Evolutionary conservation across 2,888 invertebrate species (phyloP), one percentile per base, ranked within the genome.

Genomic region (Athrips mouffetella): DNA sequence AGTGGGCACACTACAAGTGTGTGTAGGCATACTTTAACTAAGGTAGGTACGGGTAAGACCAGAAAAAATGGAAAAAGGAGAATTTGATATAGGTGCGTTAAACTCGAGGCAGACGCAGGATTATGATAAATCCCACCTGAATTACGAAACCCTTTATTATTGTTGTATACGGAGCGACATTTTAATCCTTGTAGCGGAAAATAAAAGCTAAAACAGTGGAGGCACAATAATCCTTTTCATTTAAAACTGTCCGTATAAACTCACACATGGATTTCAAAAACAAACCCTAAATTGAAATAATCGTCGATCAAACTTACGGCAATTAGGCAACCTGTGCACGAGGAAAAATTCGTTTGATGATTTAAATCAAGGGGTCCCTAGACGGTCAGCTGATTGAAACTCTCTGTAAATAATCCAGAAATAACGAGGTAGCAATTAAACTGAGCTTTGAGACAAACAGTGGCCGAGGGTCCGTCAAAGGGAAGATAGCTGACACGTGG

Each of bases 371-470:
- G 44, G 44, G 21, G 30, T 5, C 31, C 42, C 10, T 7, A 52
- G 45, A 27, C 55, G 62, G 63, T 52, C 66, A 62, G 59, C 67
- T 70, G 76, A 79, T 76, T 78, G 79, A 76, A 77, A 64, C 69
- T 60, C 70, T 76, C 71, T 80, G 80, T 76, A 86, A 85, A 86
- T 88, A 88, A 87, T 88, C 88, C 87, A 71, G 73, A 83, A 87
- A 86, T 88, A 88, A 88, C 82, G 86, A 88, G 82, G 70, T 72
- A 77, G 85, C 79, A 85, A 86, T 88, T 87, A 86, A 84, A 85
- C 71, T 66, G 71, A 73, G 80, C 80, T 80, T 83, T 78, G 76
- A 80, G 83, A 81, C 77, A 79, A 70, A 79, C 70, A 77, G 64
- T 52, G 63, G 58, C 51, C 49, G 60, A 70, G 62, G 62, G 66